Percentiles rank a stretch among this genome's conserved stretches.
Evolutionary conservation across 2,113 vertebrate genomes (phyloP).

Genomic region (Dinomys branickii): DNA sequence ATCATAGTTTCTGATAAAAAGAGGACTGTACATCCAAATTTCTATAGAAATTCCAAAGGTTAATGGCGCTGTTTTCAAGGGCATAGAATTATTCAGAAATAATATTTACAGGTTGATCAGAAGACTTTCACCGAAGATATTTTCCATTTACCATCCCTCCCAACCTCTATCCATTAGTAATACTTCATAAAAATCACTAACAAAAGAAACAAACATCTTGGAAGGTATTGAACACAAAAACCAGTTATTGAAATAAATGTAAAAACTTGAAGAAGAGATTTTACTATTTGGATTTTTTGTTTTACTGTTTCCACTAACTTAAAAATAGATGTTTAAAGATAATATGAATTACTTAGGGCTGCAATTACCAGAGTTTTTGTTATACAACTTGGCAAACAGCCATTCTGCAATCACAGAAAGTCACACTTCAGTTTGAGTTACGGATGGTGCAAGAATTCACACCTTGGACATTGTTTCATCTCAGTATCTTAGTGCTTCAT

Average conservation of each 20-base stretch:
- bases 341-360: slow-evolving; percentile 61
- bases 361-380: slow-evolving; percentile 60
- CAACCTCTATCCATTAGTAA: slow-evolving; percentile 22
- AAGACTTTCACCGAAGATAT: slow-evolving; percentile 10
- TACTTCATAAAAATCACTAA: slow-evolving; percentile 50
- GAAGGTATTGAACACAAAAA: not conserved
- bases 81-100: not conserved
- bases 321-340: slow-evolving; percentile 71
- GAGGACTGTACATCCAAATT: not conserved
- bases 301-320: slow-evolving; percentile 63
- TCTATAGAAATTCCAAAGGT: slow-evolving; percentile 18
- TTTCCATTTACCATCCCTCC: not conserved
- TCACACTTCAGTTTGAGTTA: slow-evolving; percentile 72
- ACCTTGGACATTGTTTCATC: slow-evolving; percentile 72
- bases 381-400: slow-evolving; percentile 70
- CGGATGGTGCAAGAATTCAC: slow-evolving; percentile 74
- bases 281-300: slow-evolving; percentile 53
- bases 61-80: not conserved
- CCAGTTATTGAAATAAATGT: slow-evolving; percentile 40
- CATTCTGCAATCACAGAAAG: slow-evolving; percentile 67
- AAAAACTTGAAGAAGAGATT: slow-evolving; percentile 37
- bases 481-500: slow-evolving; percentile 68
- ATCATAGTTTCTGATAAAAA: not conserved
- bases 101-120: not conserved
- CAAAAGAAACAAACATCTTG: slow-evolving; percentile 4